Evolutionary conservation across 2,113 vertebrate genomes (phyloP), one percentile per base, ranked within the genome.

Genomic region (Brachyistius frenatus): DNA sequence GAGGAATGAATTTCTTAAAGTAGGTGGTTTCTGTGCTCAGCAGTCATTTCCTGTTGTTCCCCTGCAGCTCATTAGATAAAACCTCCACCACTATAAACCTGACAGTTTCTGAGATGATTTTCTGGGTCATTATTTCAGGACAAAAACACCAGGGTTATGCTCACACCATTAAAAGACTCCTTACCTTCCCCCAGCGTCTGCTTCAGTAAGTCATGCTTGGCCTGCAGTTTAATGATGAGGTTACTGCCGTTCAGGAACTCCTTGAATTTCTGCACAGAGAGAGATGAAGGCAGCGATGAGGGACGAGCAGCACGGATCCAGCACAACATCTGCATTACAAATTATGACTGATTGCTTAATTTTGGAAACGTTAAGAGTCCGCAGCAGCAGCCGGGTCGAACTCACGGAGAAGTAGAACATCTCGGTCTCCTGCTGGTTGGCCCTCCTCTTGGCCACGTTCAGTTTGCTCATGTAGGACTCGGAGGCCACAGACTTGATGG

Each of bases 161-260:
- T 7, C 50, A 69, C 54, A 64, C 8, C 32, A 57, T 75, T 66
- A 56, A 50, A 65, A 69, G 16, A 39, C 32, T 49, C 36, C 96
- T 94, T 90, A 99, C 98, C 98, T 97, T 99, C 98, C 11, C 98
- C 98, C 33, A 99, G 94, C 0, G 98, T 97, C 92, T 98, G 97
- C 92, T 99, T 99, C 89, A 99, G 95, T 74, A 99, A 91, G 92
- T 99, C 98, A 0, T 99, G 98, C 89, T 99, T 99, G 86, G 98
- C 98, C 94, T 99, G 98, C n/a, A 99, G 97, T 93, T 99, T 99
- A 9, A 97, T 99, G 93, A 99, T 99, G 82, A 99, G 97, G 91
- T 99, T 99, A 85, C 97, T 99, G 88, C 98, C 98, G 11, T 99
- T 99, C 93, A 99, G 93, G 85, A 94, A 99, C 86, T 99, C 98